A percentile compares a stretch with the other conserved stretches of the same genome.
Evolutionary conservation across 2,113 vertebrate genomes (phyloP).

Genomic region (Climacteris rufus): DNA sequence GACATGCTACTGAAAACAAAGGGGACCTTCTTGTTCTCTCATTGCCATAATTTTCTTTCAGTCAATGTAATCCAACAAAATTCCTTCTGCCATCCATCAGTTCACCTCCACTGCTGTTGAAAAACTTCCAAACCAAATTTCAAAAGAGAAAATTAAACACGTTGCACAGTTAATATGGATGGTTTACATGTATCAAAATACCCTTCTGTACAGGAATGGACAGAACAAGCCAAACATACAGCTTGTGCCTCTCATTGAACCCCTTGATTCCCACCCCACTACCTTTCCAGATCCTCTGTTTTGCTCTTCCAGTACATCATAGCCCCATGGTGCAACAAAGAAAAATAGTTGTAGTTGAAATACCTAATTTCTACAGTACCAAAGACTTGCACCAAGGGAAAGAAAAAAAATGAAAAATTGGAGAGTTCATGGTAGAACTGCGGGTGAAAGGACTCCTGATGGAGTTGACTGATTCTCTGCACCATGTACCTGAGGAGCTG

Average conservation of each 20-base stretch:
- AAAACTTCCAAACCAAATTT: neutral
- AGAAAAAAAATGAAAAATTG: neutral
- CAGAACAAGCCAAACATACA: neutral
- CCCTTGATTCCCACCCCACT: neutral
- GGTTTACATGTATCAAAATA: neutral
- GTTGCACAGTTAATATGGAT: neutral
- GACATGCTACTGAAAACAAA: neutral
- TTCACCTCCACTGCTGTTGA: neutral
- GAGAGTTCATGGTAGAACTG: neutral
- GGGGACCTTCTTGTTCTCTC: neutral
- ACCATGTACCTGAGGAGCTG: neutral
- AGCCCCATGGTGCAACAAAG: neutral
- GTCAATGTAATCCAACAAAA: neutral
- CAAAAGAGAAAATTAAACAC: neutral
- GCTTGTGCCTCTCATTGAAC: neutral
- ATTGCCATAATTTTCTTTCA: neutral
- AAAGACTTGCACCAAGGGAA: neutral
- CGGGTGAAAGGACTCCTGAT: rapidly evolving
- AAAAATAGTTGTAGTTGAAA: neutral
- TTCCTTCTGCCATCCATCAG: neutral
- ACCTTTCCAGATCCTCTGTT: neutral
- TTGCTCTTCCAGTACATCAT: neutral
- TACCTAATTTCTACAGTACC: neutral
- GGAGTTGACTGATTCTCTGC: neutral
- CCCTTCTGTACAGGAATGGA: neutral